Evolutionary conservation across 23 tunicate species (phyloP), one percentile per base, ranked within the genome.

Genomic region (Botrylloides violaceus): DNA sequence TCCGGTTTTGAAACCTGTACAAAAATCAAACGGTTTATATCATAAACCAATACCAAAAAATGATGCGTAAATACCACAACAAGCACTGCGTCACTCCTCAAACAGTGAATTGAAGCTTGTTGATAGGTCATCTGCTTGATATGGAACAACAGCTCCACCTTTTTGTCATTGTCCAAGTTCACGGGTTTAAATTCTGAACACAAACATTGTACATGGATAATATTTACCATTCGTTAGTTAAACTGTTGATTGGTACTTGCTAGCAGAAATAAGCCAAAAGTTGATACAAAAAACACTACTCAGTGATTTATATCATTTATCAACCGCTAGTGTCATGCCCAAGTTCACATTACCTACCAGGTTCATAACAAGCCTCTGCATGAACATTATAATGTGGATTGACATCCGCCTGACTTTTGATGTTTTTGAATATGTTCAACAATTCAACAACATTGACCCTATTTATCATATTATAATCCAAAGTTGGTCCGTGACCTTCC

Each of bases 401-500:
- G 2, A 26, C 2, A 20, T 37, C 58, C 20, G 74, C 74, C 36
- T 23, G 57, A 35, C 26, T 56, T 2, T 68, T 68, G 19, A 68
- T 43, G 18, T 68, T 2, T 12, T 43, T 39, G 15, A 68, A 68
- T 36, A 32, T 30, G 26, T 68, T 32, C 2, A 36, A 0, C 56
- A 68, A 39, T 32, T 32, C n/a, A 35, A 68, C 56, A 24, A 43
- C 43, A 25, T 53, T 68, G 24, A 32, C 58, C 18, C 37, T 23
- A 37, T 35, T 23, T 25, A 68, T 35, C 58, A 68, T 22, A 15
- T 39, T 26, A 43, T 32, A 68, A 1, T 68, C 74, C 57, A 68
- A 20, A 37, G 47, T 36, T 12, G 74, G 74, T 25, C 74, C 74
- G 37, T 68, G 74, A 12, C 74, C 74, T 28, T 68, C 58, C 1